These are phyloP conservation scores for Arctia plantaginis DNA, from an alignment of 2,888 invertebrate genomes.

Conservation along the genomic window DNA sequence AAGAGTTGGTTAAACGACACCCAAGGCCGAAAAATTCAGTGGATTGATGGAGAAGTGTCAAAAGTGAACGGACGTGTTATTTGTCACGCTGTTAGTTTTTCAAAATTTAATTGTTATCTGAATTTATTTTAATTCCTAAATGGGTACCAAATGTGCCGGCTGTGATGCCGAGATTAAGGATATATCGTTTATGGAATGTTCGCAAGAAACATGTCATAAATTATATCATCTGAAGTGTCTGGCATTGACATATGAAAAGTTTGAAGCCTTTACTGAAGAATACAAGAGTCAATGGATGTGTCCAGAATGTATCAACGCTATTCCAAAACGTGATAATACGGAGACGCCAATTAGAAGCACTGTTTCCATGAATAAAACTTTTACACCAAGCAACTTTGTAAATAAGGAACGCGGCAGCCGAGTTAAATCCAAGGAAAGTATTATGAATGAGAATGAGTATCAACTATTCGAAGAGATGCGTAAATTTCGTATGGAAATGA, in stretches of 20 bases:
- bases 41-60: no score
- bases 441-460: not conserved
- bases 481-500: conserved; percentile 32
- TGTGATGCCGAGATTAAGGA: not conserved
- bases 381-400: no score
- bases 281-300: not conserved
- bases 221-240: not conserved
- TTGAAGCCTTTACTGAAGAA: not conserved
- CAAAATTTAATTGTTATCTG: no score
- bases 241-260: not conserved
- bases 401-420: not conserved
- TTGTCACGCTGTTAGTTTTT: no score
- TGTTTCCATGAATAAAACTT: no score
- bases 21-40: no score
- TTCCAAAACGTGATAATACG: not conserved
- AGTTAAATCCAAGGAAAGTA: not conserved
- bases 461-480: conserved; percentile 19
- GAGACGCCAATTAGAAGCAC: not conserved
- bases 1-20: no score
- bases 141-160: not conserved
- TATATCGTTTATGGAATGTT: not conserved
- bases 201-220: not conserved
- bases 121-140: not conserved
- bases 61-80: no score
- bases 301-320: not conserved